phyloP scores from a whole-genome alignment of 1,140 invertebrate species.

The Plectrocnemia conspersa region DNA sequence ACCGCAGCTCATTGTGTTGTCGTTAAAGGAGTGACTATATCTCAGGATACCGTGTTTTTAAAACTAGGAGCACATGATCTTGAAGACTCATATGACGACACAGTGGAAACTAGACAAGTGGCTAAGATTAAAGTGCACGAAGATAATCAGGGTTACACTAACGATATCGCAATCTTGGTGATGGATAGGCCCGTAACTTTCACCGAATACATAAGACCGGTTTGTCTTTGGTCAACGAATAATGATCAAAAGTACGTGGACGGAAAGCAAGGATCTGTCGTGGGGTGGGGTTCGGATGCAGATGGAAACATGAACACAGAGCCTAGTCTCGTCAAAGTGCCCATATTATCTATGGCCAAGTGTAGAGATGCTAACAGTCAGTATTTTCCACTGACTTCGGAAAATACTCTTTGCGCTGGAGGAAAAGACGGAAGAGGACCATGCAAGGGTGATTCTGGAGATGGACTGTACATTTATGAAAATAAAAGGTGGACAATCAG shows the following conservation, averaged over 20 bases:
- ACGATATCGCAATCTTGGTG: slow-evolving; percentile 46
- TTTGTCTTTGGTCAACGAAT: slow-evolving; percentile 51
- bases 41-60: slow-evolving; percentile 35
- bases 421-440: slow-evolving; percentile 43
- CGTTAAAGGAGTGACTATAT: slow-evolving; percentile 4
- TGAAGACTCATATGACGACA: slow-evolving; percentile 37
- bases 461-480: slow-evolving; percentile 40
- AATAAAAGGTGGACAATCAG: slow-evolving; percentile 44
- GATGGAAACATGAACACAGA: slow-evolving; percentile 33
- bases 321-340: slow-evolving; percentile 39
- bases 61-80: slow-evolving; percentile 42
- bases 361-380: no score
- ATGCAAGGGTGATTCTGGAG: slow-evolving; percentile 49
- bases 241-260: slow-evolving; percentile 40
- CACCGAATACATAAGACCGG: slow-evolving; percentile 43
- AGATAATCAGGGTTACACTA: slow-evolving; percentile 38
- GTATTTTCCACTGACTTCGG: slow-evolving; percentile 36
- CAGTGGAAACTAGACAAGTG: slow-evolving; percentile 38
- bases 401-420: slow-evolving; percentile 47
- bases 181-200: slow-evolving; percentile 37
- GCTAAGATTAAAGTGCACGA: slow-evolving; percentile 33
- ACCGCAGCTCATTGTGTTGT: slow-evolving; percentile 38
- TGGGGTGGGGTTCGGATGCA: slow-evolving; percentile 46
- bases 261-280: slow-evolving; percentile 41
- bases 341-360: slow-evolving; percentile 42